A percentile compares a stretch with the other conserved stretches of the same genome.
Evolutionary conservation across 2,113 vertebrate genomes (phyloP).

Genomic region (Hyaena hyaena): DNA sequence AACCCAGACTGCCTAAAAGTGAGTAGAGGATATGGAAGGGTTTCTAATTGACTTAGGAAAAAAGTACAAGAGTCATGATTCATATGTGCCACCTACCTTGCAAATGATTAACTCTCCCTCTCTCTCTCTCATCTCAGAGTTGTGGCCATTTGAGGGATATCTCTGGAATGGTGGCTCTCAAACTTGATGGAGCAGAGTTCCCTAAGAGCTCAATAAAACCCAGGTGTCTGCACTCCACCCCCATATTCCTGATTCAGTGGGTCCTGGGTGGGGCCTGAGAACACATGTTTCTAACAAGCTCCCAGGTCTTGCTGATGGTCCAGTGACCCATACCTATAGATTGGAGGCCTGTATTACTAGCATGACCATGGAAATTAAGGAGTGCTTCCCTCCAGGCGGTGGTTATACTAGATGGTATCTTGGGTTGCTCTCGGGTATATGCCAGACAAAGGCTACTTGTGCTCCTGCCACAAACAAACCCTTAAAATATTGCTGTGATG

Average conservation of each 20-base stretch:
- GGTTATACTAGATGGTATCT: background rate
- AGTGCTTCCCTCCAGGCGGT: background rate
- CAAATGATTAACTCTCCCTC: background rate
- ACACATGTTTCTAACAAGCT: background rate
- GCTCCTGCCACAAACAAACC: background rate
- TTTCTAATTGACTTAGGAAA: conserved; percentile 4
- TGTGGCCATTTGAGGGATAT: background rate
- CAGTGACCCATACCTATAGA: background rate
- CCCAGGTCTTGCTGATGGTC: background rate
- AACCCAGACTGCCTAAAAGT: background rate
- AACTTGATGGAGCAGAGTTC: background rate
- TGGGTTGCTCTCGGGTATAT: background rate
- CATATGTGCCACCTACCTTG: background rate
- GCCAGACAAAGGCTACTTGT: background rate
- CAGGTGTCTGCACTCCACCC: background rate
- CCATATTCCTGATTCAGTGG: background rate
- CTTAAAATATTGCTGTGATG: background rate
- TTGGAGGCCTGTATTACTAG: background rate
- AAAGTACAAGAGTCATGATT: background rate
- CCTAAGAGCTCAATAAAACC: background rate
- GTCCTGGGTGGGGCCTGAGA: background rate
- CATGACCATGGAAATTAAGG: background rate
- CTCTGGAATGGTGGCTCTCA: background rate
- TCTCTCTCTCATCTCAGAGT: background rate
- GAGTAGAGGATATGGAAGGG: background rate